Evolutionary conservation across 2,888 invertebrate genomes (phyloP), one percentile per base, ranked within the genome.

Genomic region (Eustalomyia histrio): DNA sequence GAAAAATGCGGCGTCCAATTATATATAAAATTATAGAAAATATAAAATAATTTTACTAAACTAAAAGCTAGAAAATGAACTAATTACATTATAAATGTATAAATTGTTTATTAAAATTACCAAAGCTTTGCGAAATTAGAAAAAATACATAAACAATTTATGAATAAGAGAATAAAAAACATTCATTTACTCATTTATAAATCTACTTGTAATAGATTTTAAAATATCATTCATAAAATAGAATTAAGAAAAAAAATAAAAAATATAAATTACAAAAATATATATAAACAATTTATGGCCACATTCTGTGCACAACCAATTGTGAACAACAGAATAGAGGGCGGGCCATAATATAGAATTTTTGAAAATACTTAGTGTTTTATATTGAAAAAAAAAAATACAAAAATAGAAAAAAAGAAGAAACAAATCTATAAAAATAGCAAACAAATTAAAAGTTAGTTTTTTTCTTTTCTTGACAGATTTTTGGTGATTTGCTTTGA

Each of bases 401-500:
- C 16, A 14, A 21, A 75, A 69, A 73, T 58, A 76, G 53, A 68
- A 72, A 55, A 50, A 47, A 21, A 21, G 2, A 21, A 4, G 4
- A 21, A 63, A 24, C 50, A 63, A 50, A 50, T 52, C 50, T 53
- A 65, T 74, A 53, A 53, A 68, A 24, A 68, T 57, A 68, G 43
- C 43, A 47, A 47, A 47, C 8, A 43, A 63, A 63, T 21, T 47
- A 16, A 14, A 52, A 52, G 24, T 29, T 79, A 60, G 39, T 18
- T 63, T 72, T n/a, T 72, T 53, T 33, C 58, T n/a, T 61, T 60
- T 67, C 71, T 71, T 67, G 61, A 57, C 14, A 63, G 72, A 76
- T 82, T 79, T 82, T 82, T 79, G 82, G 75, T 79, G 75, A 76
- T 68, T 79, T 79, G 79, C 79, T 67, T 79, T 72, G 68, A 76